phyloP scores from a whole-genome alignment of 2,113 vertebrate genomes.

The Todiramphus chloris region DNA sequence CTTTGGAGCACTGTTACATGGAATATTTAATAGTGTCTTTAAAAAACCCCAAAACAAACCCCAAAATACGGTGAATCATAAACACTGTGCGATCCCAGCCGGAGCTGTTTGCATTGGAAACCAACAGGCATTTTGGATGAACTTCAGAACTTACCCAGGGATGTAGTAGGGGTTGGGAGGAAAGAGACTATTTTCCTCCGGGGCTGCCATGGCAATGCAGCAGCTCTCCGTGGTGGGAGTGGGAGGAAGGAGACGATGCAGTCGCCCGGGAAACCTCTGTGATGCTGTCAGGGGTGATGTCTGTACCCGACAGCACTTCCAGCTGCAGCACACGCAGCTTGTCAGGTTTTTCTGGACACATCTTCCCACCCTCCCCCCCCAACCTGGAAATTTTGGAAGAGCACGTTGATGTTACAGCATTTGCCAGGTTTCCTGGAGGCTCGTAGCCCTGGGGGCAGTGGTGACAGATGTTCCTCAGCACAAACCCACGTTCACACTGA shows the following conservation, averaged over 20 bases:
- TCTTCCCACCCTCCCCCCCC: neutral
- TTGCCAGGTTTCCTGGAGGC: neutral
- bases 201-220: neutral
- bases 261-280: neutral
- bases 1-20: neutral
- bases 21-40: neutral
- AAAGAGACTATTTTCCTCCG: neutral
- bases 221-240: fast-evolving
- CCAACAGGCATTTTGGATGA: neutral
- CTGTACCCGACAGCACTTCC: neutral
- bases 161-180: neutral
- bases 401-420: fast-evolving
- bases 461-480: neutral
- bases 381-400: neutral
- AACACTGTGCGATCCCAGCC: fast-evolving
- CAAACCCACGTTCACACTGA: fast-evolving
- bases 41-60: neutral
- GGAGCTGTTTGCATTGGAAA: neutral
- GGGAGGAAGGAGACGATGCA: fast-evolving
- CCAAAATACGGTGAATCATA: neutral
- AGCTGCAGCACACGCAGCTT: neutral
- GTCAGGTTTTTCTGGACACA: neutral
- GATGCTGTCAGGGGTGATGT: neutral
- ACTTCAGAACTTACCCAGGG: conserved; percentile 13
- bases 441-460: neutral